Evolutionary conservation across 2,797 vertebrate genomes (phyloP).

Genomic region (Girardinus metallicus): DNA sequence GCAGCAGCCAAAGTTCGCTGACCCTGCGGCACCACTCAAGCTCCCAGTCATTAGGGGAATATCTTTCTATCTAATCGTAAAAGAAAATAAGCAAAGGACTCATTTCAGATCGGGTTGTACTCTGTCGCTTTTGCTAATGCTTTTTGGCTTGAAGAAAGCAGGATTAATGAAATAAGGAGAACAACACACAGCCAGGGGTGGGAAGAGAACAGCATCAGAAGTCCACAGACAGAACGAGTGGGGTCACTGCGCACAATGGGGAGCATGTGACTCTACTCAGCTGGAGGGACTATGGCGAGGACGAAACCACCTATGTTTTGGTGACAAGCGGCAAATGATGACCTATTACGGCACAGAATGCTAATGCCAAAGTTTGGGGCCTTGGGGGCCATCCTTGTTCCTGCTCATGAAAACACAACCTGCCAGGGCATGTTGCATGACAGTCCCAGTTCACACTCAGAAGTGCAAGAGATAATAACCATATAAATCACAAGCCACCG

Average conservation of each 20-base stretch:
- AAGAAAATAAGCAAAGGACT: slow-evolving; percentile 37
- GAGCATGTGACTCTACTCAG: slow-evolving; percentile 58
- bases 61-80: slow-evolving; percentile 18
- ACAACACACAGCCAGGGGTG: slow-evolving; percentile 1
- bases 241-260: slow-evolving; percentile 73
- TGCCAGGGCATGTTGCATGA: slow-evolving; percentile 67
- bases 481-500: slow-evolving; percentile 75
- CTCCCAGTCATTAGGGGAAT: slow-evolving; percentile 31
- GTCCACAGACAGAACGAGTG: slow-evolving; percentile 62
- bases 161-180: slow-evolving; percentile 31
- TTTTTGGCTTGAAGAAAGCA: slow-evolving; percentile 20
- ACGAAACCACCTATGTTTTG: slow-evolving; percentile 74
- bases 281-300: slow-evolving; percentile 72
- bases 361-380: slow-evolving; percentile 73
- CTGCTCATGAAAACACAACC: slow-evolving; percentile 57
- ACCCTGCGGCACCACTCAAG: slow-evolving; percentile 21
- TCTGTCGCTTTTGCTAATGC: slow-evolving; percentile 15
- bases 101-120: slow-evolving; percentile 27
- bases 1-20: slow-evolving; percentile 38
- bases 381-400: slow-evolving; percentile 53
- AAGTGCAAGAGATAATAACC: slow-evolving; percentile 76
- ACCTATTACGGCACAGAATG: slow-evolving; percentile 73
- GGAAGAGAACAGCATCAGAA: slow-evolving; percentile 26
- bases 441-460: slow-evolving; percentile 73
- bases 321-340: slow-evolving; percentile 80